Conservation (phyloP, 2,113 vertebrate species). For the Scomber japonicus region DNA sequence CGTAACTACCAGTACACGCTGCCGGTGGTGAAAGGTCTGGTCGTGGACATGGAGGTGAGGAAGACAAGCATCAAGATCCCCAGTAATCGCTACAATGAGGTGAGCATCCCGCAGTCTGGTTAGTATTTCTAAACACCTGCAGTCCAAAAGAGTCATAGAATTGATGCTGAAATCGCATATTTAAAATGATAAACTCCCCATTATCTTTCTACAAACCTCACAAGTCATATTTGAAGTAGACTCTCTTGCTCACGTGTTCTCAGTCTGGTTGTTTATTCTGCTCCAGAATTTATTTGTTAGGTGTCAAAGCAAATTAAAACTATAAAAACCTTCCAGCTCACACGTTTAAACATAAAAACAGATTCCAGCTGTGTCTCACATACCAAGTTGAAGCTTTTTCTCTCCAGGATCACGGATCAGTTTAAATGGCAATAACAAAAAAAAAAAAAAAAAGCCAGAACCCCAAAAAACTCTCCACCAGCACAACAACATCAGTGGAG, state of each 20-base stretch:
- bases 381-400: neutral
- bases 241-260: too few species aligned
- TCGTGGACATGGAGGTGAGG: conserved; percentile 98
- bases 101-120: conserved; percentile 64
- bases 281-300: too few species aligned
- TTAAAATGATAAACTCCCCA: too few species aligned
- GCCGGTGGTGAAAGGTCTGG: conserved; percentile 94
- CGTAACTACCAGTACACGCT: conserved; percentile 98
- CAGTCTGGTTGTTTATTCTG: too few species aligned
- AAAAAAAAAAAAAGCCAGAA: neutral
- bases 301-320: neutral
- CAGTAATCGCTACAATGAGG: conserved; percentile 98
- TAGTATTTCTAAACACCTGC: too few species aligned
- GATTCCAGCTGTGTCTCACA: neutral
- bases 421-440: neutral
- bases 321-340: neutral
- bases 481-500: conserved; percentile 26
- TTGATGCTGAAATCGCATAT: too few species aligned
- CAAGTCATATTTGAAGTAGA: too few species aligned
- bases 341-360: too few species aligned
- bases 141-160: too few species aligned
- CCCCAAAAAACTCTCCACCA: neutral
- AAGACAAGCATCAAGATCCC: conserved; percentile 99
- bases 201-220: too few species aligned
- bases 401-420: neutral